Evolutionary conservation across 2,888 invertebrate species (phyloP).

Genomic region (Actias luna): DNA sequence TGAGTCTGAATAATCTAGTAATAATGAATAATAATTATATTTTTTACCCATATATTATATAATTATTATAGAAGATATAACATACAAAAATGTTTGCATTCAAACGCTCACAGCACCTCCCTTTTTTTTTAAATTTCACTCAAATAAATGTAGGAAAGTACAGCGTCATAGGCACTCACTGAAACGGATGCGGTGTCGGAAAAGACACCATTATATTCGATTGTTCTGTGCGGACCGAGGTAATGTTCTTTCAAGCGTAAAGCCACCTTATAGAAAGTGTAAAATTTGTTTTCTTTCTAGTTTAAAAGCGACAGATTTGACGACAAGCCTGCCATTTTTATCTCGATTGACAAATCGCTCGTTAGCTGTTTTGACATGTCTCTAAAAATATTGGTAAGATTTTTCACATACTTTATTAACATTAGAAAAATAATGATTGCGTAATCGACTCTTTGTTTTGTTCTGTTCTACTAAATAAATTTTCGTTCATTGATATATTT

Average conservation of each 20-base stretch:
- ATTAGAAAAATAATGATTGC: not conserved
- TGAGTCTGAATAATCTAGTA: no score
- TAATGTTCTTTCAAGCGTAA: conserved; percentile 49
- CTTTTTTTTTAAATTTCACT: not conserved
- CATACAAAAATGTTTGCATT: no score
- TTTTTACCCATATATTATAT: no score
- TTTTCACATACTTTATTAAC: conserved; percentile 17
- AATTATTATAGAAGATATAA: no score
- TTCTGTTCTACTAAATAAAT: not conserved
- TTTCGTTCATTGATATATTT: not conserved
- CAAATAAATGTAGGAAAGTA: not conserved
- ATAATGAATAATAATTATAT: no score
- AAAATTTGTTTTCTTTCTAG: conserved; percentile 71
- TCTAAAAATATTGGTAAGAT: conserved; percentile 59
- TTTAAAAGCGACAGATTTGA: conserved; percentile 66
- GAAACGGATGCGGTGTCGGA: conserved; percentile 16
- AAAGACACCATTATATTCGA: conserved; percentile 15
- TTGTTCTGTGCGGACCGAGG: conserved; percentile 19
- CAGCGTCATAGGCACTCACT: not conserved
- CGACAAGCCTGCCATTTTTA: conserved; percentile 49
- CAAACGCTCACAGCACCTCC: no score
- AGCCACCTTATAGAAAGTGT: conserved; percentile 69
- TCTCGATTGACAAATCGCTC: conserved; percentile 23
- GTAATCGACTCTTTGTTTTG: not conserved
- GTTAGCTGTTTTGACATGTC: conserved; percentile 44